Evolutionary conservation across 2,113 vertebrate genomes (phyloP), one percentile per base, ranked within the genome.

Genomic region (Eubucco bourcierii): DNA sequence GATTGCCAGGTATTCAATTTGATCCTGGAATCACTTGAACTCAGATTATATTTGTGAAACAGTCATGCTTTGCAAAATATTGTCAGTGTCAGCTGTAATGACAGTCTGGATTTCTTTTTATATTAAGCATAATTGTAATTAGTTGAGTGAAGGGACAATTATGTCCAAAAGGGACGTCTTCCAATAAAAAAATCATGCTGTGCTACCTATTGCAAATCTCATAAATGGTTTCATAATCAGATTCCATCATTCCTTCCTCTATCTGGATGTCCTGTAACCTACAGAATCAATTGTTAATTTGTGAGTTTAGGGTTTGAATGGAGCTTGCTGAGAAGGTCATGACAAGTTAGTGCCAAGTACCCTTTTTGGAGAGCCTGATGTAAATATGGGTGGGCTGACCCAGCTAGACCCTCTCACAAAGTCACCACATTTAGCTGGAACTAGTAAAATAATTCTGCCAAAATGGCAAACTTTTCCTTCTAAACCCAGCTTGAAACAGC

Each of bases 1-100:
- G 75, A 74, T 90, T 95, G 92, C 90, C 90, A 93, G 87, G 28
- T 77, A 87, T 90, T 94, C 89, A 95, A 77, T 91, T 95, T 92
- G 41, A 34, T 93, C 47, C 56, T 93, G 84, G 87, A 94, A 85
- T 89, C 78, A 44, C 75, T 89, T 92, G 81, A 90, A 94, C 84
- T 91, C 64, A 61, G 67, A 66, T 56, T 92, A 7, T 90, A 73
- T 82, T 95, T 92, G 60, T 80, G 79, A 90, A 87, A 87, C 24
- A 89, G 78, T 89, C 44, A 47, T 77, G 56, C 60, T 93, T 87
- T 66, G 75, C 89, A 90, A 95, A 90, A 94, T 93, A 92, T 56
- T 76, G 89, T 93, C 74, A 33, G n/a, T 63, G 93, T 93, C 94
- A 92, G 84, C 86, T 93, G 19, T 94, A 90, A 67, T 89, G 75